A percentile compares a stretch with the other conserved stretches of the same genome.
phyloP scores from a whole-genome alignment of 2,888 invertebrate species.

The Drosophila paramelanica region DNA sequence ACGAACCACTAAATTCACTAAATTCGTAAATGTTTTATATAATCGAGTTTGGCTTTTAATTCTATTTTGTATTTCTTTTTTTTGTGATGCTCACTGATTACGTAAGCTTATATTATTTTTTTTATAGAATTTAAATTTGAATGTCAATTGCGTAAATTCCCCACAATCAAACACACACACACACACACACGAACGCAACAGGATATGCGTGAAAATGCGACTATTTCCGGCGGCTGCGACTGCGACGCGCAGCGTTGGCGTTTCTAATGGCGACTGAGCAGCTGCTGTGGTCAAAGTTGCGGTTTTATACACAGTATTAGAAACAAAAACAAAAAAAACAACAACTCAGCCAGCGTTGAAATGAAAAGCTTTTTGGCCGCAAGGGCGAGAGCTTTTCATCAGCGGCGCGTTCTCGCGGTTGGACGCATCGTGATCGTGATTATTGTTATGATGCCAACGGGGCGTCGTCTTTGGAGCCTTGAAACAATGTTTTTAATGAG shows the following conservation, averaged over 20 bases:
- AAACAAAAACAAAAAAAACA: constrained; percentile 14
- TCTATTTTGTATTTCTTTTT: constrained; percentile 1
- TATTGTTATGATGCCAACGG: constrained; percentile 35
- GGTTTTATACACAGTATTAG: constrained; percentile 80
- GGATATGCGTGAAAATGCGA: constrained; percentile 32
- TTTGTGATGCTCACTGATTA: constrained; percentile 62
- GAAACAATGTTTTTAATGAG: constrained; percentile 64
- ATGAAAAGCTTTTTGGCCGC: constrained; percentile 51
- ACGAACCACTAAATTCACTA: constrained; percentile 40
- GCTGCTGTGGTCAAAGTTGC: constrained; percentile 75
- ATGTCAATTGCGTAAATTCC: constrained; percentile 68
- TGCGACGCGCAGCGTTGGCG: constrained; percentile 64
- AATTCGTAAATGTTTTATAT: constrained; percentile 26
- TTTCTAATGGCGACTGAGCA: constrained; percentile 74
- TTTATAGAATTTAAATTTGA: constrained; percentile 42
- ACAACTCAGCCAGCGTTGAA: constrained; percentile 30
- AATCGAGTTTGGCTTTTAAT: constrained; percentile 30
- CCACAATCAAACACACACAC: constrained; percentile 46
- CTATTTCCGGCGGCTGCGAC: constrained; percentile 48
- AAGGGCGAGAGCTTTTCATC: constrained; percentile 52
- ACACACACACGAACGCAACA: constrained; percentile 25
- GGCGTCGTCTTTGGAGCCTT: constrained; percentile 57
- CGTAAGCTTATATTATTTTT: constrained; percentile 63
- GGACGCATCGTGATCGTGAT: too few species aligned
- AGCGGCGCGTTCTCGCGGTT: constrained; percentile 14